These are phyloP conservation scores for Nebria salina DNA, from an alignment of 2,888 invertebrate genomes.

Conservation along the genomic window DNA sequence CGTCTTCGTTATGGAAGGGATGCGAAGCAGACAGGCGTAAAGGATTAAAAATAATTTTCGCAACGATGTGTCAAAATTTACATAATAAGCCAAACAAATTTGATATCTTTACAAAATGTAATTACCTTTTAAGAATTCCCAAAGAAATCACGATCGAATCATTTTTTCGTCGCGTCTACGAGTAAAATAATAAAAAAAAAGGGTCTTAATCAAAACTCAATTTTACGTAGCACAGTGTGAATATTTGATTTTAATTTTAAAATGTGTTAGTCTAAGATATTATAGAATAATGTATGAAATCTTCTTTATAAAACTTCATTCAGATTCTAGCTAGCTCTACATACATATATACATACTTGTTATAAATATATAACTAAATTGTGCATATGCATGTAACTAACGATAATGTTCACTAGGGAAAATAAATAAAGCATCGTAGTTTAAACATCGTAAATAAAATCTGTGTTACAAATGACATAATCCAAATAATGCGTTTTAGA, in stretches of 20 bases:
- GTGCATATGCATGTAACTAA: no score
- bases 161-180: not conserved
- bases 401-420: no score
- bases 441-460: not conserved
- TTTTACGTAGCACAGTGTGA: not conserved
- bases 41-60: not conserved
- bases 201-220: not conserved
- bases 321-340: no score
- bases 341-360: no score
- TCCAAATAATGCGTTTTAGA: not conserved
- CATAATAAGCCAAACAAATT: not conserved
- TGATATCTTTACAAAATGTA: not conserved
- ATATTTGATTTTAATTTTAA: not conserved
- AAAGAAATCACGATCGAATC: not conserved
- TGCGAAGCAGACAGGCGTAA: not conserved
- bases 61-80: not conserved
- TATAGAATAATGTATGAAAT: no score
- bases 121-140: not conserved
- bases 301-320: no score
- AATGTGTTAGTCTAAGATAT: no score
- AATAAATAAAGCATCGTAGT: no score
- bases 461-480: not conserved
- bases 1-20: no score
- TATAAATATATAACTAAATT: no score
- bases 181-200: not conserved